These are phyloP conservation scores for Cydia splendana DNA, from an alignment of 1,140 invertebrate species.

Conservation along the genomic window DNA sequence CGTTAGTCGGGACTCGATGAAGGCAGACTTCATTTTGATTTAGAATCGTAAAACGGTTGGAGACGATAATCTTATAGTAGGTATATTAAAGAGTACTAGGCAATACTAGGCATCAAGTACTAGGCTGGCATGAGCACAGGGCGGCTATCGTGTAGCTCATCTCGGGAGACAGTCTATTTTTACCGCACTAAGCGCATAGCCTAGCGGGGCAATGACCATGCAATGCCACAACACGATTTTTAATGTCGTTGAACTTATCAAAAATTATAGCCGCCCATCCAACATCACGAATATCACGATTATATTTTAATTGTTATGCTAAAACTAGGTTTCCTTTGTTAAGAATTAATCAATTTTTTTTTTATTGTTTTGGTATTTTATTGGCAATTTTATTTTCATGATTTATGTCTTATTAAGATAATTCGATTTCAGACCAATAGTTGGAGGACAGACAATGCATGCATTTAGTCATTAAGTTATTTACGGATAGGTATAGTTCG, in stretches of 20 bases:
- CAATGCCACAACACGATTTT: constrained; percentile 63
- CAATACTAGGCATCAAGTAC: not conserved
- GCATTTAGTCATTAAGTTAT: too few species aligned
- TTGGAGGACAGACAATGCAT: too few species aligned
- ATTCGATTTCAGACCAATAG: too few species aligned
- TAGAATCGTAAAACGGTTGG: not conserved
- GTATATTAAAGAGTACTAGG: not conserved
- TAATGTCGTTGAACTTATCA: constrained; percentile 68
- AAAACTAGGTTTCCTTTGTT: not conserved
- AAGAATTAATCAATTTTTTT: not conserved
- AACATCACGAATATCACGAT: constrained; percentile 4
- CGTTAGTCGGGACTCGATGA: not conserved
- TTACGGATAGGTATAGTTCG: too few species aligned
- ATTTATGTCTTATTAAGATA: too few species aligned
- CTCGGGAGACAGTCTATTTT: constrained; percentile 65
- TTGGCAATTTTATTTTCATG: too few species aligned
- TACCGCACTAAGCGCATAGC: constrained; percentile 50
- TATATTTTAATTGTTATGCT: not conserved
- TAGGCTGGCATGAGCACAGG: not conserved
- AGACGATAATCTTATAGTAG: not conserved
- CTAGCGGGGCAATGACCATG: constrained; percentile 62
- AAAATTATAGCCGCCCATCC: constrained; percentile 4
- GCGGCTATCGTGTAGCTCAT: constrained; percentile 6
- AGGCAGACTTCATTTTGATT: not conserved
- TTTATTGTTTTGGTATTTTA: not conserved